phyloP scores from a whole-genome alignment of 92 coral and sea anemone genomes.

The Metridium senile region DNA sequence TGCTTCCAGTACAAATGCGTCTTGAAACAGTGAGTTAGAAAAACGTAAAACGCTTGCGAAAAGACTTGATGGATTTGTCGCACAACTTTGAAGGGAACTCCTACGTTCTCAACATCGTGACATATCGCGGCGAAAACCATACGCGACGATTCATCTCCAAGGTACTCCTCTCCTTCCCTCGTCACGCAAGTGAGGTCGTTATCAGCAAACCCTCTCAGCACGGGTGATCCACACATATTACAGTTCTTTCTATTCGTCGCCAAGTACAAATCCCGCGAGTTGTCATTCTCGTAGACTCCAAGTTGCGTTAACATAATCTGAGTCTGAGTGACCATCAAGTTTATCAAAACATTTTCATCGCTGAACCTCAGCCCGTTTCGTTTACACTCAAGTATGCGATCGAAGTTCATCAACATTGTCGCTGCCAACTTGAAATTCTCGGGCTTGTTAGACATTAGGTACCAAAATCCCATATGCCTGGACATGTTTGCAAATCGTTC shows the following conservation, averaged over 20 bases:
- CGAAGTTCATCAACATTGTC: slow-evolving; percentile 48
- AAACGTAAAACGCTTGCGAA: slow-evolving; percentile 28
- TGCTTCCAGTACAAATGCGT: slow-evolving; percentile 57
- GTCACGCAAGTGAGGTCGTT: slow-evolving; percentile 46
- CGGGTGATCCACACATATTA: slow-evolving; percentile 53
- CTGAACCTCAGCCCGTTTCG: slow-evolving; percentile 26
- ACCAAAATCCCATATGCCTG: slow-evolving; percentile 60
- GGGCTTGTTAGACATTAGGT: slow-evolving; percentile 11
- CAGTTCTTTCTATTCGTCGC: slow-evolving; percentile 26
- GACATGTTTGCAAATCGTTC: slow-evolving; percentile 51
- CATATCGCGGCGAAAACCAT: slow-evolving; percentile 33
- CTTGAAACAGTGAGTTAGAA: slow-evolving; percentile 52
- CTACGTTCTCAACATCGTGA: slow-evolving; percentile 21
- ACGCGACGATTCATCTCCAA: slow-evolving; percentile 50
- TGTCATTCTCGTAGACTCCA: slow-evolving; percentile 43
- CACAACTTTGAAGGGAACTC: slow-evolving; percentile 21
- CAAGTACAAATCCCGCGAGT: slow-evolving; percentile 19
- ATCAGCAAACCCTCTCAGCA: slow-evolving; percentile 20
- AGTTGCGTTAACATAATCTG: slow-evolving; percentile 33
- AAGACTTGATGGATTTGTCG: slow-evolving; percentile 28
- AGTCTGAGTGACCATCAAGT: slow-evolving; percentile 33
- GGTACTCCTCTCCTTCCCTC: slow-evolving; percentile 40
- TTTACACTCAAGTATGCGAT: slow-evolving; percentile 31
- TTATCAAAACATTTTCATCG: slow-evolving; percentile 36
- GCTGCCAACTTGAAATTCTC: slow-evolving; percentile 51